Base-by-base conservation (phyloP, 1,140 invertebrate species). In the Pararge aegeria region DNA sequence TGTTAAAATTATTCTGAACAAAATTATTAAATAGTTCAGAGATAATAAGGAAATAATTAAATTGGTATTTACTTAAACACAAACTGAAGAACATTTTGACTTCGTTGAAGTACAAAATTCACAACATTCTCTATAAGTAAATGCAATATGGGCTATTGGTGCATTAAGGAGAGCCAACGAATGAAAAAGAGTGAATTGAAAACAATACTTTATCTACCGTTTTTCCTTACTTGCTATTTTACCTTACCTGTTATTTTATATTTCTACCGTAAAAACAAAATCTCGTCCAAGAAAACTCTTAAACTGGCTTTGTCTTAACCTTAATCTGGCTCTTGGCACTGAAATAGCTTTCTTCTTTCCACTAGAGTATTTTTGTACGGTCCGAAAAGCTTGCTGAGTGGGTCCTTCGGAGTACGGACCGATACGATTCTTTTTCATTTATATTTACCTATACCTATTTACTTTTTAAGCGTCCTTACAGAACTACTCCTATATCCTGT, bases 271-370 rank as follows among this genome's bases (percentile, higher is more conserved):
- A 12, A 12, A 34, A 34, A 34, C 30, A 7, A 24, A 24, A 24
- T 24, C 24, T 7, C 24, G 24, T 24, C 24, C 29, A 30, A 7
- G 29, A 30, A 30, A 30, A 30, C 38, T 5, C 13, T 40, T 40
- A 16, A 18, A 16, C 38, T 40, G 13, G 38, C 18, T 46, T 20
- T 20, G 18, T 46, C 42, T 20, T 20, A 46, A 46, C 42, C 19
- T 46, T 46, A 20, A 46, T 46, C 16, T 19, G 10, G 19, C 42
- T 46, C 16, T 46, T 46, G 42, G 19, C 42, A 46, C 42, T 20
- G 16, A 46, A 40, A 40, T 40, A 40, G 16, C 38, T 40, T 40
- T 40, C 38, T 3, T 10, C 38, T 40, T 16, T 40, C 38, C 38
- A 40, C 38, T 40, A 40, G 38, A 40, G 38, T 40, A 40, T 40